Conservation (phyloP, 1,140 invertebrate species). For the Drosophila tani region DNA sequence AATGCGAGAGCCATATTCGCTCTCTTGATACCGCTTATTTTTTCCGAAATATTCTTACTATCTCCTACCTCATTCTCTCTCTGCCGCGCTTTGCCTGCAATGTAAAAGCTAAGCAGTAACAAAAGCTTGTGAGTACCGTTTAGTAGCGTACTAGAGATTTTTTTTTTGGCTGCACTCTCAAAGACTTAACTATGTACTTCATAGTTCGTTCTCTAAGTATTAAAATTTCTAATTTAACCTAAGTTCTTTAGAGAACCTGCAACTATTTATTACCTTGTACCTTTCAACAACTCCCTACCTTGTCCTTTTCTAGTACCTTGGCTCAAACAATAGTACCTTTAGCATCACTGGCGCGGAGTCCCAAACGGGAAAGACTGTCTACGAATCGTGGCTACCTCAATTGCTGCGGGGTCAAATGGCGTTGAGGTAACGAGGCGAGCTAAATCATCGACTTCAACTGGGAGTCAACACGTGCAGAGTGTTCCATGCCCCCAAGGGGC, state of each 20-base stretch:
- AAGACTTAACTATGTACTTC: too few species aligned
- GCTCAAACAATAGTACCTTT: constrained; percentile 13
- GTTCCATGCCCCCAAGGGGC: constrained; percentile 38
- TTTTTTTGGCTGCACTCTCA: too few species aligned
- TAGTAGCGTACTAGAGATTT: too few species aligned
- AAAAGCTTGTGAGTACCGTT: too few species aligned
- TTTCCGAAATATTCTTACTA: too few species aligned
- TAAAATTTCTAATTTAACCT: background rate
- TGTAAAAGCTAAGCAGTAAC: too few species aligned
- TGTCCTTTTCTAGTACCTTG: background rate
- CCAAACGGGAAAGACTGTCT: constrained; percentile 25
- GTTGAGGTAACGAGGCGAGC: constrained; percentile 73
- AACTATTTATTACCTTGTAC: background rate
- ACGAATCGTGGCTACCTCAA: constrained; percentile 71
- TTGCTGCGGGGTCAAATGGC: constrained; percentile 77
- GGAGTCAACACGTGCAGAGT: constrained; percentile 72
- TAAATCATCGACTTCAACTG: constrained; percentile 61
- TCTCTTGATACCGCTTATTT: too few species aligned
- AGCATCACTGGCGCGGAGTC: constrained; percentile 20
- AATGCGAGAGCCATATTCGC: too few species aligned
- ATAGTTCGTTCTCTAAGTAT: background rate
- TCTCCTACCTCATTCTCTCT: too few species aligned
- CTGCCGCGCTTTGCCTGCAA: too few species aligned
- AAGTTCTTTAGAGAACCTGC: too few species aligned
- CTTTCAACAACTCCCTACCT: background rate